Percentiles rank a stretch among this genome's conserved stretches.
phyloP scores from a whole-genome alignment of 2,888 invertebrate genomes.

The Ophion costatus region DNA sequence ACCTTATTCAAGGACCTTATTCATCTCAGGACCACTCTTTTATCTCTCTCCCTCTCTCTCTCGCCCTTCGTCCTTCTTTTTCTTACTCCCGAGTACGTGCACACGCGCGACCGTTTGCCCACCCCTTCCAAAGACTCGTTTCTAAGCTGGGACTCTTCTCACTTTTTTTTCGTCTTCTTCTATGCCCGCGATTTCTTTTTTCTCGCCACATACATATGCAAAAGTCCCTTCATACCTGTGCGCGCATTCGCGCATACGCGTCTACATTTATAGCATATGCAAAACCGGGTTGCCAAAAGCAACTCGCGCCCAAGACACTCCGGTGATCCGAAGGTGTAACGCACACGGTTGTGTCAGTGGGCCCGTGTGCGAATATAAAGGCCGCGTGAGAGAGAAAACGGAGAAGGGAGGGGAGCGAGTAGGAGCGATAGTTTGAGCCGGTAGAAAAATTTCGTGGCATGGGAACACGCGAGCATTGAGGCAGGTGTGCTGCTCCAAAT shows the following conservation, averaged over 20 bases:
- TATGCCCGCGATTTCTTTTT: constrained; percentile 58
- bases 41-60: constrained; percentile 5
- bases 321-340: constrained; percentile 23
- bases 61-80: no score
- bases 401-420: not conserved
- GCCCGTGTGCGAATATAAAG: not conserved
- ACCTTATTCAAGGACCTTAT: constrained; percentile 60
- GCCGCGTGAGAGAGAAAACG: not conserved
- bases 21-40: constrained; percentile 51
- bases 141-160: constrained; percentile 55
- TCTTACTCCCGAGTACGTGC: constrained; percentile 9
- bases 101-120: constrained; percentile 64
- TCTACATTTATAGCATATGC: constrained; percentile 37
- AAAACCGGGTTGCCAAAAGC: constrained; percentile 65
- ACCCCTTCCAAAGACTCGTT: constrained; percentile 50
- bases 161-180: constrained; percentile 49
- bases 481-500: constrained; percentile 69
- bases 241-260: not conserved
- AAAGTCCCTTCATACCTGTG: constrained; percentile 1
- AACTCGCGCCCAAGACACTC: constrained; percentile 59
- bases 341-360: constrained; percentile 8
- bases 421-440: constrained; percentile 49
- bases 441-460: constrained; percentile 67
- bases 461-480: constrained; percentile 70
- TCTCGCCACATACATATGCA: constrained; percentile 35